Percentiles rank a stretch among this genome's conserved stretches.
These are phyloP conservation scores for Hydrochoerus hydrochaeris DNA, from an alignment of 2,113 vertebrate species.

Conservation along the genomic window DNA sequence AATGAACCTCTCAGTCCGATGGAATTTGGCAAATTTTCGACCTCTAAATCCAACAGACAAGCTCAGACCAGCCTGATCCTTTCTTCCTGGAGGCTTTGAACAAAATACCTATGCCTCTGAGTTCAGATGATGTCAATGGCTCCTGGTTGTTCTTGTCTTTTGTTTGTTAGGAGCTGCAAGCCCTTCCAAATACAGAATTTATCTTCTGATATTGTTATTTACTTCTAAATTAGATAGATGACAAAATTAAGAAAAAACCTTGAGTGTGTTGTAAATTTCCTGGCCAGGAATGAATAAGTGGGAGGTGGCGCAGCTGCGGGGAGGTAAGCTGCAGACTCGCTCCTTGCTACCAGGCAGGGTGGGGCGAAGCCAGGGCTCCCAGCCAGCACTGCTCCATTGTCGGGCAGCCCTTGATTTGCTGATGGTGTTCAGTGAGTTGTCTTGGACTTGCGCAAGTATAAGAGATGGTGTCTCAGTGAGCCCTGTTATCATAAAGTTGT, in stretches of 20 bases:
- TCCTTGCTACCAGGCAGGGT: accelerated
- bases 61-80: not conserved
- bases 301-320: not conserved
- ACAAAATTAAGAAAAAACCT: not conserved
- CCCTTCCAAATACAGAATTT: not conserved
- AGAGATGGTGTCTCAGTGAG: not conserved
- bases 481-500: not conserved
- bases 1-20: not conserved
- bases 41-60: conserved; percentile 43
- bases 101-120: not conserved
- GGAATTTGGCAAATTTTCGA: conserved; percentile 56
- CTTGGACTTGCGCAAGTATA: not conserved
- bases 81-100: conserved; percentile 38
- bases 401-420: not conserved
- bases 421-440: not conserved
- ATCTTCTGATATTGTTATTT: not conserved
- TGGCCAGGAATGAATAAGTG: not conserved
- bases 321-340: not conserved
- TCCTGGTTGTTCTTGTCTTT: not conserved
- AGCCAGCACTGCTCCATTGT: not conserved
- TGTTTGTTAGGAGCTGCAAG: not conserved
- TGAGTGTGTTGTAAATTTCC: not conserved
- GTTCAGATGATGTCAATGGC: not conserved
- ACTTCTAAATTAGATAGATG: not conserved
- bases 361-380: not conserved